Conservation (phyloP, 2,113 vertebrate species). For the Dipodomys ordii region DNA sequence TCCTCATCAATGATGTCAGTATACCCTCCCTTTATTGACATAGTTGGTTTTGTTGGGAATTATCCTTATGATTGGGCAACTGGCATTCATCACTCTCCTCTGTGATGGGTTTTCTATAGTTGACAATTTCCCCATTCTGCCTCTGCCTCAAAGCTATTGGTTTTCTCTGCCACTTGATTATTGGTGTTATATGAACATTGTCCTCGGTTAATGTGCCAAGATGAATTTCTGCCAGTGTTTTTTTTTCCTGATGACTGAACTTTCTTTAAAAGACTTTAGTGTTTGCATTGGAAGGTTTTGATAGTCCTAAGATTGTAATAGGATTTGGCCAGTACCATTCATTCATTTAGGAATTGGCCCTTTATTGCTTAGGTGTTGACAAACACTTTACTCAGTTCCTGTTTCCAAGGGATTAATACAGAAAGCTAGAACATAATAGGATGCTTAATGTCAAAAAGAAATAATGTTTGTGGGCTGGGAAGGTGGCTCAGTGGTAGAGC, state of each 20-base stretch:
- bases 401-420: slow-evolving; percentile 3
- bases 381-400: slow-evolving; percentile 27
- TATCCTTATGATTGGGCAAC: neutral
- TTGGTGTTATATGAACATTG: neutral
- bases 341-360: slow-evolving; percentile 27
- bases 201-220: slow-evolving; percentile 49
- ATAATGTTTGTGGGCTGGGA: neutral
- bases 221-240: slow-evolving; percentile 48
- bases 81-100: neutral
- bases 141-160: slow-evolving; percentile 26
- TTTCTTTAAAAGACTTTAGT: slow-evolving; percentile 23
- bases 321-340: neutral
- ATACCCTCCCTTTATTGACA: neutral
- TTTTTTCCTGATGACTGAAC: slow-evolving; percentile 35
- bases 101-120: neutral
- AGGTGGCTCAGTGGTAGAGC: no score
- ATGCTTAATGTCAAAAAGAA: neutral
- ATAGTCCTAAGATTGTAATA: neutral
- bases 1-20: neutral
- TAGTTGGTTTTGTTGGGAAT: neutral
- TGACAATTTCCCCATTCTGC: neutral
- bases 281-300: slow-evolving; percentile 41
- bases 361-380: neutral
- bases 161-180: slow-evolving; percentile 26
- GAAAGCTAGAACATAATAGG: neutral